Evolutionary conservation across 2,888 invertebrate species (phyloP).

Genomic region (Ichneumoninae sp.): DNA sequence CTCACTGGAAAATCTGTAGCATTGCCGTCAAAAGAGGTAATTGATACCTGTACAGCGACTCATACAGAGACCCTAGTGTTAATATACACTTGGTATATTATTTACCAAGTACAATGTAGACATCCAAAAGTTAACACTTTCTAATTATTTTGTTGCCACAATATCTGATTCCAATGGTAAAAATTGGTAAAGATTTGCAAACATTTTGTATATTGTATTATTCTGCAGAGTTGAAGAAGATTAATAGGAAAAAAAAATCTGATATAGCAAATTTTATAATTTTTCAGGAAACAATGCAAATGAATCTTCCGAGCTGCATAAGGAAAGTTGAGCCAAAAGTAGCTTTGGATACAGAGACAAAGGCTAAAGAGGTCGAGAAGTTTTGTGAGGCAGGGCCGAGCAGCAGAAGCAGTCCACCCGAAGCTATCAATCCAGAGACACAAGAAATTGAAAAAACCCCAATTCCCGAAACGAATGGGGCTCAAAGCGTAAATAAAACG

Average conservation of each 20-base stretch:
- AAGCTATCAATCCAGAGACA: conserved; percentile 31
- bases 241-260: neutral
- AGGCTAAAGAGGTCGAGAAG: conserved; percentile 58
- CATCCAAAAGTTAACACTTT: neutral
- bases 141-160: neutral
- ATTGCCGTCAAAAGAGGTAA: conserved; percentile 83
- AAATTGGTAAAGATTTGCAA: neutral
- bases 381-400: conserved; percentile 64
- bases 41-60: neutral
- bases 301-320: conserved; percentile 80
- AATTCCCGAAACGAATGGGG: neutral
- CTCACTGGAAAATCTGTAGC: conserved; percentile 85
- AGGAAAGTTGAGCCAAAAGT: conserved; percentile 76
- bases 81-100: no score
- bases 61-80: no score
- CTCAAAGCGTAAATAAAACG: conserved; percentile 65
- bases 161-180: neutral
- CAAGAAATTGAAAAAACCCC: conserved; percentile 1
- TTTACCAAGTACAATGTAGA: neutral
- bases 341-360: conserved; percentile 37
- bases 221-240: neutral
- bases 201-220: neutral
- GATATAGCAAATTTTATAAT: neutral
- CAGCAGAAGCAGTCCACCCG: conserved; percentile 62
- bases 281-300: conserved; percentile 80